Evolutionary conservation across 1,140 invertebrate species (phyloP).

Genomic region (Cyphomyrmex costatus): DNA sequence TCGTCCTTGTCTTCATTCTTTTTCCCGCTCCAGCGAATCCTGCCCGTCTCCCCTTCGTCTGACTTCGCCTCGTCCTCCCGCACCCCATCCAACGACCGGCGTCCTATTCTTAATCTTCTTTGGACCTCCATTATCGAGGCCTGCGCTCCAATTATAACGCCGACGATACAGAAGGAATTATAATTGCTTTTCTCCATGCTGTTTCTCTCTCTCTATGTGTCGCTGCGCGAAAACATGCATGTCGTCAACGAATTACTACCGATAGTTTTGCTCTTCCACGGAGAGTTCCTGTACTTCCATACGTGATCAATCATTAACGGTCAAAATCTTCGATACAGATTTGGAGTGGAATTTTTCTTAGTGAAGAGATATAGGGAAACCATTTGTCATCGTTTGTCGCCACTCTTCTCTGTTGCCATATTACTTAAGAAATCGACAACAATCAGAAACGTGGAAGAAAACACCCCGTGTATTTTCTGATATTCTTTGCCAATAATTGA

Average conservation of each 20-base stretch:
- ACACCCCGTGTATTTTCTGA: neutral
- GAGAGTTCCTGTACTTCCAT: neutral
- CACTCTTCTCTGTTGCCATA: neutral
- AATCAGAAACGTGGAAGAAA: neutral
- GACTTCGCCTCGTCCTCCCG: slow-evolving; percentile 24
- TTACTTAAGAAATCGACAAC: neutral
- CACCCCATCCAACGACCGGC: slow-evolving; percentile 50
- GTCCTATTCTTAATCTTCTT: slow-evolving; percentile 86
- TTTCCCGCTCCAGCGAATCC: slow-evolving; percentile 44
- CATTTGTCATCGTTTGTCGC: slow-evolving; percentile 5
- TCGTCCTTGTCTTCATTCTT: slow-evolving; percentile 55
- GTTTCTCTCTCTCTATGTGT: slow-evolving; percentile 39
- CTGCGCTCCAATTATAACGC: slow-evolving; percentile 85
- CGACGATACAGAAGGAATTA: slow-evolving; percentile 82
- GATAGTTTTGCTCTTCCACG: slow-evolving; percentile 5
- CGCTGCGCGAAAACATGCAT: slow-evolving; percentile 53
- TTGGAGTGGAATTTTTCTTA: neutral
- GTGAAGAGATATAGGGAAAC: neutral
- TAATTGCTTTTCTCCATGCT: slow-evolving; percentile 80
- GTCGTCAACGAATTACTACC: slow-evolving; percentile 50
- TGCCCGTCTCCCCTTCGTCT: slow-evolving; percentile 23
- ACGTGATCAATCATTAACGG: neutral
- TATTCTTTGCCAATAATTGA: slow-evolving; percentile 65
- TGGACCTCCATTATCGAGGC: slow-evolving; percentile 84
- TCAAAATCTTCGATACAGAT: neutral